Base-by-base conservation (phyloP, 2,888 invertebrate genomes). In the Heliconius charithonia region DNA sequence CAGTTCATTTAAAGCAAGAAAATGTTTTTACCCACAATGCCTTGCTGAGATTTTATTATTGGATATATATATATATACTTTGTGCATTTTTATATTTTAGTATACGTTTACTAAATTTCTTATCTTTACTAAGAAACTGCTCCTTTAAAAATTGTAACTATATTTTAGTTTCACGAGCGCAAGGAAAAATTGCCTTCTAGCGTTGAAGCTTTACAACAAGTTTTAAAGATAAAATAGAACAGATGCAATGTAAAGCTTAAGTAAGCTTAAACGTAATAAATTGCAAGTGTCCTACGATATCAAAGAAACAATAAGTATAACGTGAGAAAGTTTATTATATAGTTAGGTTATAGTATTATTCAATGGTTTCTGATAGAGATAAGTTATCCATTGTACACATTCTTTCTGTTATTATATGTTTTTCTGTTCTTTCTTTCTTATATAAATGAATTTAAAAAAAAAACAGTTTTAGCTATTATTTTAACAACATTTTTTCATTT, bases 1-100 rank as follows among this genome's bases (percentile, higher is more conserved):
- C 82, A 83, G 82, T 85, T 85, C 84, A 86, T 86, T 87, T 84
- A 83, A 81, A 83, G 29, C 62, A 78, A 76, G 56, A 71, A 77
- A 59, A 37, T 67, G 65, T 45, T 45, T 72, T 63, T 27, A 19
- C 45, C 63, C 22, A 41, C 25, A 25, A 51, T 27, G 59, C 51
- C 37, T 67, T 25, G 22, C 65, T 59, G 25, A 63, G 27, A 27
- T 65, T 74, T 73, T 74, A 27, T 29, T 74, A 63, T 27, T 45
- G 62, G 25, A 72, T 59, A 59, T 59, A 32, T 56, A 59, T 59
- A 32, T 56, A 25, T 12, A 25, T 25, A 27, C 27, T 16, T 16
- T 16, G 13, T 62, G 25, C 3, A 32, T 10, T 2, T 59, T 32
- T 37, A 59, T 45, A 41, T 76, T 70, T 70, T 70, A 76, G 45